Conservation (phyloP, 2,888 invertebrate genomes). For the Heliconius ethilla region DNA sequence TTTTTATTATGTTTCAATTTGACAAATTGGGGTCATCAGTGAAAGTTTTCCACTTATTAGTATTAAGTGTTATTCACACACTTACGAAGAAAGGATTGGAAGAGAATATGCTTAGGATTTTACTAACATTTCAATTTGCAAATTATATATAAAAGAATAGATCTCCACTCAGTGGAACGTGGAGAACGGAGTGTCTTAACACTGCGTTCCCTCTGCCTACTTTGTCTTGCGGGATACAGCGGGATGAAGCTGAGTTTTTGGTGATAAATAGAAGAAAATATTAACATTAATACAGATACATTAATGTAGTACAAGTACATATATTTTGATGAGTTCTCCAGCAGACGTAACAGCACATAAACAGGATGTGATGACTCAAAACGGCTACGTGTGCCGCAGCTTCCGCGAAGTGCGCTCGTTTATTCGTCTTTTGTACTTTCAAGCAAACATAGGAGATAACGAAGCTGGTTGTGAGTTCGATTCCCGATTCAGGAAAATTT, state of each 20-base stretch:
- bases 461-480: too few species aligned
- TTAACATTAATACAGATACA: not conserved
- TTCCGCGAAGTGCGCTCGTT: conserved; percentile 57
- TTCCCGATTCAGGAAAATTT: too few species aligned
- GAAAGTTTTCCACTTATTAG: not conserved
- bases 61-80: not conserved
- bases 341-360: conserved; percentile 27
- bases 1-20: not conserved
- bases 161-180: too few species aligned
- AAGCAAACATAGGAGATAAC: conserved; percentile 36
- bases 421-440: conserved; percentile 58
- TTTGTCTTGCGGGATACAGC: too few species aligned
- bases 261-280: not conserved
- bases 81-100: not conserved
- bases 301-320: not conserved
- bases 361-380: conserved; percentile 44
- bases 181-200: too few species aligned
- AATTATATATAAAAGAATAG: too few species aligned
- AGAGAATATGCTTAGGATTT: too few species aligned
- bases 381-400: conserved; percentile 60
- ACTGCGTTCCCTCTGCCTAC: too few species aligned
- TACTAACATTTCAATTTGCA: too few species aligned
- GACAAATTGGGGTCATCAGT: not conserved
- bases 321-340: not conserved
- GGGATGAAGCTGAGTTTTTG: too few species aligned